phyloP scores from a whole-genome alignment of 1,140 invertebrate species.

The Anthonomus grandis region DNA sequence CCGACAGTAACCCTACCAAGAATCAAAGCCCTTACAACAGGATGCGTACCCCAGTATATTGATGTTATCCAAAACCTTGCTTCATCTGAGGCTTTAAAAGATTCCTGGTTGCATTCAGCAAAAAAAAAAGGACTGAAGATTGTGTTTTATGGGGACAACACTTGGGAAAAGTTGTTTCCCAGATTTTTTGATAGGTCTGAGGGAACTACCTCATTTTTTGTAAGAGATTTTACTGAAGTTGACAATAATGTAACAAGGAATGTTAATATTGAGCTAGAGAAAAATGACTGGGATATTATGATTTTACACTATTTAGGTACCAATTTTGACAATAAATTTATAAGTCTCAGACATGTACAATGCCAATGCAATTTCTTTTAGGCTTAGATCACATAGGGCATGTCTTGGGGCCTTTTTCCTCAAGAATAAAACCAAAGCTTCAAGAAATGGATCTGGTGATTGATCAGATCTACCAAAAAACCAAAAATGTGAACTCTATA shows the following conservation, averaged over 20 bases:
- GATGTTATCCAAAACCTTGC: slow-evolving; percentile 90
- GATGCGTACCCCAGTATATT: slow-evolving; percentile 84
- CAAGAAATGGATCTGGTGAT: slow-evolving; percentile 92
- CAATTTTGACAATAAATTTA: neutral
- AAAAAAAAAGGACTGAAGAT: slow-evolving; percentile 58
- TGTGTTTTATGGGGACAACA: slow-evolving; percentile 94
- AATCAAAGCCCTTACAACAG: slow-evolving; percentile 88
- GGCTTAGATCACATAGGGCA: slow-evolving; percentile 96
- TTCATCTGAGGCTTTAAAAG: slow-evolving; percentile 63
- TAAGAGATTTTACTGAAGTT: slow-evolving; percentile 93
- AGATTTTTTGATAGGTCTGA: slow-evolving; percentile 72
- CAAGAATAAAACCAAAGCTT: slow-evolving; percentile 77
- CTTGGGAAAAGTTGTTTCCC: slow-evolving; percentile 90
- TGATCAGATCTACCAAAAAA: slow-evolving; percentile 56
- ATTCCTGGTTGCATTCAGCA: slow-evolving; percentile 76
- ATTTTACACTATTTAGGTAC: slow-evolving; percentile 91
- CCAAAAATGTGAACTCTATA: slow-evolving; percentile 47
- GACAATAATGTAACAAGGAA: slow-evolving; percentile 91
- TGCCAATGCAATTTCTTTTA: slow-evolving; percentile 21
- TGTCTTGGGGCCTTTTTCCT: slow-evolving; percentile 75
- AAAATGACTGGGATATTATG: slow-evolving; percentile 81
- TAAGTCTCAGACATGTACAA: neutral
- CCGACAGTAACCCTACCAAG: slow-evolving; percentile 97
- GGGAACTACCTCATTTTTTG: slow-evolving; percentile 91
- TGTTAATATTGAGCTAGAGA: slow-evolving; percentile 65